Base-by-base conservation (phyloP, 2,888 invertebrate species). In the Agonopterix alstromeriana region DNA sequence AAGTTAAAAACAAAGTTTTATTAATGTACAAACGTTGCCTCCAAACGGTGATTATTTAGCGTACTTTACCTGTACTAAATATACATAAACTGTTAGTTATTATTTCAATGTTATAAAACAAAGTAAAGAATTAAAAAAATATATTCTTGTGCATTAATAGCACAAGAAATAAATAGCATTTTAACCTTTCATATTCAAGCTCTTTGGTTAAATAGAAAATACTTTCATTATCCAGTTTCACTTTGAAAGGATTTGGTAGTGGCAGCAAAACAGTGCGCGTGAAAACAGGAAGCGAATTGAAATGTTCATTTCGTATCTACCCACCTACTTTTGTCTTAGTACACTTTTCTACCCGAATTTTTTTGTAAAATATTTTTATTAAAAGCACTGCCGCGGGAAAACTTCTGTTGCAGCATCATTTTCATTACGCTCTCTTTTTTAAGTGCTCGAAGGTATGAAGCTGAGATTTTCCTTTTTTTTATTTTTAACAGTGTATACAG, bases 361-460 rank as follows among this genome's bases (percentile, higher is more conserved):
- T 10, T 14, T 45, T 10, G 41, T 45, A 38, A 27, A 43, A 11
- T 42, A 35, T 42, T 49, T 49, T 49, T 43, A 46, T 36, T 46
- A 46, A 49, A 46, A 49, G 43, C 38, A 8, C 35, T 8, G 46
- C 46, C 38, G 35, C 38, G 36, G 46, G 38, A 7, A n/a, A 27
- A 47, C 27, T 27, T 47, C 42, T 43, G 41, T 43, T 46, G 46
- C 43, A 49, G 44, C 43, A 43, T 14, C 43, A 41, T 43, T 43
- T 46, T 47, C 43, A 43, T 49, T 42, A 35, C 46, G 10, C 38
- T 5, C 38, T 14, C n/a, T 17, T 38, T 48, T 49, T 46, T 43
- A 46, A 45, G 48, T 40, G 45, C 40, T 14, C 35, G 35, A 27
- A 17, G 41, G 41, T 14, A 27, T 38, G 11, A 48, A 43, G 38